Conservation (phyloP, 2,797 vertebrate genomes). For the Myiotriccus ornatus region DNA sequence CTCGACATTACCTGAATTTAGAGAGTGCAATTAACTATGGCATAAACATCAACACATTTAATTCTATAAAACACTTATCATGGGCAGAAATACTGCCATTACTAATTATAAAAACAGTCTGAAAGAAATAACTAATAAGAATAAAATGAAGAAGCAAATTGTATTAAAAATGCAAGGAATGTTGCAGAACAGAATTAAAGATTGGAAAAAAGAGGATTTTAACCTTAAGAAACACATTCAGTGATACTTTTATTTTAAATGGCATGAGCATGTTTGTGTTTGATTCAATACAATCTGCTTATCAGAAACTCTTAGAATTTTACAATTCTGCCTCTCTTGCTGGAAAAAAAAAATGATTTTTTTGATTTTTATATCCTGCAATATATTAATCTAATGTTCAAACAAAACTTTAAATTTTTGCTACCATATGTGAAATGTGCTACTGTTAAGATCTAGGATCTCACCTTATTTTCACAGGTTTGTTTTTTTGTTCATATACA, state of each 20-base stretch:
- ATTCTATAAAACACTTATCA: conserved; percentile 31
- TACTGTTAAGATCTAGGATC: neutral
- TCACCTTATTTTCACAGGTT: neutral
- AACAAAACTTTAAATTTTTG: neutral
- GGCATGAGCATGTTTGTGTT: neutral
- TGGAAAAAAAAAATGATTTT: neutral
- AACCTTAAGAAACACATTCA: neutral
- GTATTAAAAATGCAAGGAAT: neutral
- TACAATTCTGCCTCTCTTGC: neutral
- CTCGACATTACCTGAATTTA: conserved; percentile 30
- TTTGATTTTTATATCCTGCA: neutral
- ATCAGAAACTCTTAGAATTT: neutral
- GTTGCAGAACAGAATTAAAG: neutral
- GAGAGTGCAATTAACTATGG: conserved; percentile 30
- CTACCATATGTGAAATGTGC: neutral
- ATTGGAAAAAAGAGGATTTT: neutral
- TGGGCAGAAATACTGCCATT: conserved; percentile 22
- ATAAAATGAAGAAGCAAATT: neutral
- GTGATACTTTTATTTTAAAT: neutral
- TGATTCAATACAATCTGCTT: neutral
- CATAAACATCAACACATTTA: neutral
- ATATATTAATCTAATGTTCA: neutral
- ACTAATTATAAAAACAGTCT: conserved; percentile 25
- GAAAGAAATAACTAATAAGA: conserved; percentile 22
- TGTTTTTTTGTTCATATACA: fast-evolving